Percentiles rank a stretch among this genome's conserved stretches.
These are phyloP conservation scores for Drosophila kikkawai DNA, from an alignment of 1,140 invertebrate species.

Conservation along the genomic window DNA sequence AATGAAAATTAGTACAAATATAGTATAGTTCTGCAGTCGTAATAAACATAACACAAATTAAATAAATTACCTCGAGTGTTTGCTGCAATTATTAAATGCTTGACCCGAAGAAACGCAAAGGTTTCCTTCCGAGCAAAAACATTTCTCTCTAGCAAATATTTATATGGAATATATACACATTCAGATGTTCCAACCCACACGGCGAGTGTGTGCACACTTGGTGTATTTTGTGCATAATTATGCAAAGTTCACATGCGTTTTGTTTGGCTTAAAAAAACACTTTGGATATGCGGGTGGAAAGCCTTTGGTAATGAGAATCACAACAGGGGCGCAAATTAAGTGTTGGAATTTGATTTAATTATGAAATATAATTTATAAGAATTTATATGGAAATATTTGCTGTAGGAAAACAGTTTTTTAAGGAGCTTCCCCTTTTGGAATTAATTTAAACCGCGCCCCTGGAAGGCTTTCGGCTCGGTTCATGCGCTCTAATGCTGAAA, in stretches of 20 bases:
- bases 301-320: conserved; percentile 1
- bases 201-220: conserved; percentile 17
- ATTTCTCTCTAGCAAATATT: conserved; percentile 51
- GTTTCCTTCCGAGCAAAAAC: conserved; percentile 26
- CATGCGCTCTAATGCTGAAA: conserved; percentile 43
- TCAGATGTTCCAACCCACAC: conserved; percentile 1
- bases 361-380: neutral
- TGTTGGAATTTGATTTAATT: neutral
- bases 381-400: neutral
- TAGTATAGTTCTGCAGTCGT: neutral
- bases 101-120: conserved; percentile 2
- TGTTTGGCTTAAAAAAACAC: conserved; percentile 64
- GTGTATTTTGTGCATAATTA: conserved; percentile 69
- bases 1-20: neutral
- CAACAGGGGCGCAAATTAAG: neutral
- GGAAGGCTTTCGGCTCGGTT: conserved; percentile 2
- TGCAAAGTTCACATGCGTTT: conserved; percentile 69
- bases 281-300: conserved; percentile 40
- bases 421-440: neutral
- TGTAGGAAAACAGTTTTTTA: neutral
- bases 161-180: conserved; percentile 27
- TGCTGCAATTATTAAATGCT: conserved; percentile 48
- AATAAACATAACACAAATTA: neutral
- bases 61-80: conserved; percentile 27
- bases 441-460: conserved; percentile 8